These are phyloP conservation scores for Polyploca ridens DNA, from an alignment of 2,888 invertebrate genomes.

Conservation along the genomic window DNA sequence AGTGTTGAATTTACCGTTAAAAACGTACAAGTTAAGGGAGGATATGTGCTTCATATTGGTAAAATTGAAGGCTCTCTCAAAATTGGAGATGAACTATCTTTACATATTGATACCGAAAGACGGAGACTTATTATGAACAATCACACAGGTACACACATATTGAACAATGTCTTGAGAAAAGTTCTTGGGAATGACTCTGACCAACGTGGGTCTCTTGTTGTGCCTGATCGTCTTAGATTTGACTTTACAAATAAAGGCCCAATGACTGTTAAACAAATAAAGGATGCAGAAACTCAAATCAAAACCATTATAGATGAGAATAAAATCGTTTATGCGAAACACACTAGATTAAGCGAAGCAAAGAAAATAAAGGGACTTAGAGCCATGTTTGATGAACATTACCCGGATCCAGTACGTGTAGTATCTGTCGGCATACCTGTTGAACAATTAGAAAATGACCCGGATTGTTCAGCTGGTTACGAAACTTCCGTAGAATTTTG, in stretches of 20 bases:
- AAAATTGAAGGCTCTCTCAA: constrained; percentile 92
- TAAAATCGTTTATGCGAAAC: constrained; percentile 93
- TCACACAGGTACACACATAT: constrained; percentile 98
- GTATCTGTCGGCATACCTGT: constrained; percentile 97
- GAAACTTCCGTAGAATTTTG: constrained; percentile 99
- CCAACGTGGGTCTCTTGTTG: constrained; percentile 98
- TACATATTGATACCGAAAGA: constrained; percentile 93
- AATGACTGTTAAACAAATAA: constrained; percentile 94
- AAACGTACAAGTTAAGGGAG: constrained; percentile 97
- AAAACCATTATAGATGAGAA: constrained; percentile 91
- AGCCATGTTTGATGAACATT: constrained; percentile 99
- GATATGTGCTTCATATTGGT: constrained; percentile 97
- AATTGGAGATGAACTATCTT: constrained; percentile 93
- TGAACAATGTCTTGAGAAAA: constrained; percentile 96
- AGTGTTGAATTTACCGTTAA: constrained; percentile 95
- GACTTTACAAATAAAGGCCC: constrained; percentile 98
- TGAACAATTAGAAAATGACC: constrained; percentile 94
- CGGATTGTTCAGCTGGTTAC: constrained; percentile 90
- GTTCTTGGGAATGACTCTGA: constrained; percentile 96
- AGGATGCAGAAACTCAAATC: constrained; percentile 92
- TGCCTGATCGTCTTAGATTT: constrained; percentile 97
- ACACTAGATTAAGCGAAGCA: constrained; percentile 92
- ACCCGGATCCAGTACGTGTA: constrained; percentile 97
- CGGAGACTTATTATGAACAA: constrained; percentile 98
- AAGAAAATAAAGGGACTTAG: constrained; percentile 96